Base-by-base conservation (phyloP, 2,797 vertebrate species). In the Melanotaenia pygmaea region DNA sequence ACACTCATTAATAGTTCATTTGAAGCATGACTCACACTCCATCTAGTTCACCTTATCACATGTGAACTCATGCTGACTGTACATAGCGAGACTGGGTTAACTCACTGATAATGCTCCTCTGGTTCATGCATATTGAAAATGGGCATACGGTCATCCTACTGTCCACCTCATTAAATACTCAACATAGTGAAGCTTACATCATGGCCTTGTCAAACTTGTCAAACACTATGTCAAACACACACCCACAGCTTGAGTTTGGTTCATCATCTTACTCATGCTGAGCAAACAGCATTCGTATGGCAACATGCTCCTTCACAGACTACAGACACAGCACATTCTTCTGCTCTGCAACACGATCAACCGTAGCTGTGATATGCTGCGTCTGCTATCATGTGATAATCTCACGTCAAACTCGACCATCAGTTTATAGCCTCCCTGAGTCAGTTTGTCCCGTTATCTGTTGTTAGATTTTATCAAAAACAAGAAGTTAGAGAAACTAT, bases 241-340 rank as follows among this genome's bases (percentile, higher is more conserved):
- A n/a, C 80, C 84, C 87, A 85, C 87, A 81, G 85, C 77, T 81
- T 74, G 70, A 84, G 78, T 80, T 87, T 87, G 85, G 82, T 88
- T 90, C 76, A 86, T 60, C 89, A 84, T n/a, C 87, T 90, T 91
- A 89, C 76, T 89, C 88, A 89, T 82, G 78, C 79, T 71, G 70
- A 84, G 80, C 85, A 82, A 85, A 84, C 77, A 70, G 72, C 13
- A 53, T 81, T 82, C 75, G 78, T 83, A 73, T 64, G 81, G 89
- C 85, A 75, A 45, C 63, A 6, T 78, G 78, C 73, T 82, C 73
- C 83, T 85, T 78, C 22, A 9, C 75, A 79, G 82, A 82, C 79
- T 73, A 84, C 64, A 81, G 85, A 82, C 80, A 65, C 61, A 81
- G 87, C 85, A 85, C 71, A 79, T 86, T 71, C 76, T 82, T 80